phyloP scores from a whole-genome alignment of 2,113 vertebrate species.

The Seriola rivoliana region DNA sequence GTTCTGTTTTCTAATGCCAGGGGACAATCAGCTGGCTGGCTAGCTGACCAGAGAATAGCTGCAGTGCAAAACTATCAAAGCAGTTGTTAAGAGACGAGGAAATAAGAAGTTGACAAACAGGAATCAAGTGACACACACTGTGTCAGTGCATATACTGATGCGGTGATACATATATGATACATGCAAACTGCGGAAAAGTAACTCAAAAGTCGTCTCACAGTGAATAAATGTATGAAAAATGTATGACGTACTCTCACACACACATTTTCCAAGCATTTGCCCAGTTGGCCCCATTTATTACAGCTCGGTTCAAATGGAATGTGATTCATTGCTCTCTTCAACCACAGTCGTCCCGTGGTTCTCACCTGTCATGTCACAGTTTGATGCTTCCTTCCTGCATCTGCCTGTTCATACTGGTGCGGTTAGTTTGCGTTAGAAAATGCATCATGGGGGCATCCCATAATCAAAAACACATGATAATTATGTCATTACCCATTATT shows the following conservation, averaged over 20 bases:
- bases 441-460: not conserved
- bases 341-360: not conserved
- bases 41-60: not conserved
- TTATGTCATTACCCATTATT: not conserved
- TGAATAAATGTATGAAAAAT: no score
- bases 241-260: not conserved
- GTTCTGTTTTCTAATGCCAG: conserved; percentile 28
- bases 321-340: not conserved
- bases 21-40: not conserved
- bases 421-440: not conserved
- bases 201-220: not conserved
- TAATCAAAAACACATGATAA: not conserved
- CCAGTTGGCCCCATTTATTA: no score
- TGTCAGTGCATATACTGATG: not conserved
- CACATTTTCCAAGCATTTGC: not conserved
- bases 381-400: not conserved
- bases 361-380: not conserved
- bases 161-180: not conserved
- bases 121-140: not conserved
- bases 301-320: not conserved
- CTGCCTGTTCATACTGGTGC: not conserved
- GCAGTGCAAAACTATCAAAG: not conserved
- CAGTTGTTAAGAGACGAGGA: not conserved
- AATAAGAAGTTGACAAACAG: conserved; percentile 13
- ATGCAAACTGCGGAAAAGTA: not conserved